phyloP scores from a whole-genome alignment of 2,888 invertebrate species.

The Oscheius sp. region DNA sequence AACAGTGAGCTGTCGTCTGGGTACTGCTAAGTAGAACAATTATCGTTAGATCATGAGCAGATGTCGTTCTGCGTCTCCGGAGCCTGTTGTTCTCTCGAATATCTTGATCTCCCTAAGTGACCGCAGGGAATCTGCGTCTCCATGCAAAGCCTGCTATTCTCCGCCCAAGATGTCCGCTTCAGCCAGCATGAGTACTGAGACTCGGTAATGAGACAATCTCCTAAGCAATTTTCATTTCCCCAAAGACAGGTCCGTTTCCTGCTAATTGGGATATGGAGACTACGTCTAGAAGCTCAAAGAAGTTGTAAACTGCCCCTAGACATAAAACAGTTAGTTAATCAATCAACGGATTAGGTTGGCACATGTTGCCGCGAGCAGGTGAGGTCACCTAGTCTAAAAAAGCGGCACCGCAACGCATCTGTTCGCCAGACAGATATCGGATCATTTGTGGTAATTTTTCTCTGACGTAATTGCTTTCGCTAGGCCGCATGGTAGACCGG shows the following conservation, averaged over 20 bases:
- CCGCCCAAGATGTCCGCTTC: conserved; percentile 20
- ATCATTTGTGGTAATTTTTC: conserved; percentile 31
- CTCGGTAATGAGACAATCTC: conserved; percentile 39
- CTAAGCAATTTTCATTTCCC: conserved; percentile 30
- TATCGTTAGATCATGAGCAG: conserved; percentile 40
- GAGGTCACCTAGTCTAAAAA: conserved; percentile 26
- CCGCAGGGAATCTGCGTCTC: conserved; percentile 36
- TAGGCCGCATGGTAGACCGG: conserved; percentile 20
- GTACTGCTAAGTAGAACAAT: conserved; percentile 28
- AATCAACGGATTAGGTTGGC: conserved; percentile 15
- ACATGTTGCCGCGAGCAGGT: conserved; percentile 9
- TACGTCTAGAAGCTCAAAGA: too few relatives aligned
- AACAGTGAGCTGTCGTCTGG: conserved; percentile 26
- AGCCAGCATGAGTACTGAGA: conserved; percentile 3
- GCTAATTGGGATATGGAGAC: too few relatives aligned
- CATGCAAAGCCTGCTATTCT: conserved; percentile 18
- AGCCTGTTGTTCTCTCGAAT: conserved; percentile 29
- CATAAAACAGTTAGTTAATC: background rate
- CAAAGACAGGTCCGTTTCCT: background rate
- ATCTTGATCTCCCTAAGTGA: conserved; percentile 38
- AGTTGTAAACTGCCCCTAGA: too few relatives aligned
- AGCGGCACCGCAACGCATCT: conserved; percentile 3
- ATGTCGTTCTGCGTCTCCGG: conserved; percentile 28
- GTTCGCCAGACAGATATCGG: conserved; percentile 26
- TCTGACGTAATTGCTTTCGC: conserved; percentile 35